Evolutionary conservation across 2,888 invertebrate genomes (phyloP).

Genomic region (Aleiodes leptofemur): DNA sequence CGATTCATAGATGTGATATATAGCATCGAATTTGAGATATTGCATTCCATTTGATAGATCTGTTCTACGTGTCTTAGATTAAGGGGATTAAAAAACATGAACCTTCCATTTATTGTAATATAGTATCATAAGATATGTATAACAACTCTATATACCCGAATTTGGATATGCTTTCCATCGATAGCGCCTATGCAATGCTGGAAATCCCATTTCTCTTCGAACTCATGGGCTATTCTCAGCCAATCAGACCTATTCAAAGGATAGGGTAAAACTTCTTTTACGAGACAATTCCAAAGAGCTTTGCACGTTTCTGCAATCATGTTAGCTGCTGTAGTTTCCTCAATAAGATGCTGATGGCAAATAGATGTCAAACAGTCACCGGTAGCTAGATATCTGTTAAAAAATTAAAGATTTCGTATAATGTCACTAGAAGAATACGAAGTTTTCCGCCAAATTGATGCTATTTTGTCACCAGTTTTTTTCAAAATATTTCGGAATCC

Average conservation of each 20-base stretch:
- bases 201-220: conserved; percentile 48
- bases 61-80: no score
- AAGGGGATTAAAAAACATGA: no score
- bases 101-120: not conserved
- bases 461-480: no score
- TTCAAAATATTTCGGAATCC: no score
- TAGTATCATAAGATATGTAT: not conserved
- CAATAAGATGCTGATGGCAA: conserved; percentile 48
- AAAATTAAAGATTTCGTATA: not conserved
- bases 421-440: not conserved
- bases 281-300: conserved; percentile 43
- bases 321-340: conserved; percentile 36
- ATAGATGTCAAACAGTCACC: conserved; percentile 49
- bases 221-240: conserved; percentile 44
- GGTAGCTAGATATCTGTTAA: conserved; percentile 50
- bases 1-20: no score
- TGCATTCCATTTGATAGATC: no score
- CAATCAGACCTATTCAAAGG: conserved; percentile 38
- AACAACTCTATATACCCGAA: conserved; percentile 37
- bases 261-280: conserved; percentile 32
- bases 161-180: conserved; percentile 48
- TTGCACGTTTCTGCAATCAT: conserved; percentile 49
- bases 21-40: no score
- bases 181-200: conserved; percentile 49
- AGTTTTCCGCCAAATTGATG: no score